Evolutionary conservation across 2,797 vertebrate genomes (phyloP), one percentile per base, ranked within the genome.

Genomic region (Platyrinchus mystaceus): DNA sequence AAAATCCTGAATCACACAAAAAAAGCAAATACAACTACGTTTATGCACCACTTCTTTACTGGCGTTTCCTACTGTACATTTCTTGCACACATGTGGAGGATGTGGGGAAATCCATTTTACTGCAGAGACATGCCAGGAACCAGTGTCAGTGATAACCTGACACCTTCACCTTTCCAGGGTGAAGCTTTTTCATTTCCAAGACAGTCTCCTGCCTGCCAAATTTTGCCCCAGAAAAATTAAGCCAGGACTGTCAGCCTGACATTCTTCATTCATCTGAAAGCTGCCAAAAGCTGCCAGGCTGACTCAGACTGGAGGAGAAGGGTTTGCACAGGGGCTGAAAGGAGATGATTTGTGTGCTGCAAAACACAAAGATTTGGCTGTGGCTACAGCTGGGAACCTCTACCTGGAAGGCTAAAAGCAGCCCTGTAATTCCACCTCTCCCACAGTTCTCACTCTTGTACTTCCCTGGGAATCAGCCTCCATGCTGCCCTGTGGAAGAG

Each of bases 401-500:
- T 6, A 7, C 2, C n/a, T 23, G 32, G 37, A 47, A 56, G 63
- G 43, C 18, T 9, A 44, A 74, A 56, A 53, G n/a, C 49, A 83
- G 68, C 47, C 30, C 41, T 37, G 52, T 41, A 60, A 41, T 64
- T 67, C 6, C 1, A 59, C 5, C 59, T 24, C 52, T 21, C 2
- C 32, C 20, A n/a, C 46, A 69, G 30, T 7, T 46, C 19, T 37
- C 5, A 37, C 47, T 47, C 22, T 13, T 0, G 4, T 5, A 21
- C 23, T 22, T 71, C 15, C 15, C 66, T 10, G 32, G 0, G 0
- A 34, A 21, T 17, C 12, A 5, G 32, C 23, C 27, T 3, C 36
- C 0, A 0, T 0, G 5, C 32, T 52, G 41, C 56, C 23, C 69
- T 4, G 28, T 0, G 0, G 15, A n/a, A 70, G 20, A 36, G 37